Percentiles rank a stretch among this genome's conserved stretches.
These are phyloP conservation scores for Acipenser transmontanus DNA, from an alignment of 2,797 vertebrate genomes.

Conservation along the genomic window DNA sequence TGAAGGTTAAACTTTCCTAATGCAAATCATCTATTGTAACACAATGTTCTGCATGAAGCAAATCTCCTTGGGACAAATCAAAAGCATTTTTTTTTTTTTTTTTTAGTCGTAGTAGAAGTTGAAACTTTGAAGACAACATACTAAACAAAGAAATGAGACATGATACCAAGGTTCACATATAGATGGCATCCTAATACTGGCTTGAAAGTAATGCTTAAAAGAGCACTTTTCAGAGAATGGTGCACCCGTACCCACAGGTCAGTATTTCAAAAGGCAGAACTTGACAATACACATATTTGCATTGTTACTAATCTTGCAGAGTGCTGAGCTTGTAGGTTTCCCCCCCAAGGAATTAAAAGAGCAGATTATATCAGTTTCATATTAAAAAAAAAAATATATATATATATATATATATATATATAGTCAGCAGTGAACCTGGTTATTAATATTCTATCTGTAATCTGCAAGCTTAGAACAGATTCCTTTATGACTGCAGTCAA, in stretches of 20 bases:
- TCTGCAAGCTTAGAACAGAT: not conserved
- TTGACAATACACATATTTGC: not conserved
- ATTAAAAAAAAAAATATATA: too few species aligned
- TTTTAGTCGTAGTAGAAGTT: too few species aligned
- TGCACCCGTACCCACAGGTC: too few species aligned
- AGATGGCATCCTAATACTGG: not conserved
- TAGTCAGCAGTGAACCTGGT: not conserved
- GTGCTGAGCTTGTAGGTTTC: not conserved
- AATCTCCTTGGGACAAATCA: too few species aligned
- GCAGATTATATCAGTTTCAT: not conserved
- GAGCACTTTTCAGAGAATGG: not conserved
- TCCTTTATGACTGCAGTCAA: slow-evolving; percentile 2
- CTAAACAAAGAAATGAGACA: not conserved
- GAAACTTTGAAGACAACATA: not conserved
- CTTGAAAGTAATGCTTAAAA: not conserved
- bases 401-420: not conserved
- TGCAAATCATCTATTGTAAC: too few species aligned
- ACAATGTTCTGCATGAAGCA: too few species aligned
- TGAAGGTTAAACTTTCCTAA: too few species aligned
- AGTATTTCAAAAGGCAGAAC: not conserved
- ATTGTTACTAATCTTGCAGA: not conserved
- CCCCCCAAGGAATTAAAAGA: not conserved
- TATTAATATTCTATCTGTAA: slow-evolving; percentile 2
- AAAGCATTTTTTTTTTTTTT: too few species aligned
- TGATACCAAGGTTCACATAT: not conserved